phyloP scores from a whole-genome alignment of 2,113 vertebrate species.

The Rhinichthys klamathensis region DNA sequence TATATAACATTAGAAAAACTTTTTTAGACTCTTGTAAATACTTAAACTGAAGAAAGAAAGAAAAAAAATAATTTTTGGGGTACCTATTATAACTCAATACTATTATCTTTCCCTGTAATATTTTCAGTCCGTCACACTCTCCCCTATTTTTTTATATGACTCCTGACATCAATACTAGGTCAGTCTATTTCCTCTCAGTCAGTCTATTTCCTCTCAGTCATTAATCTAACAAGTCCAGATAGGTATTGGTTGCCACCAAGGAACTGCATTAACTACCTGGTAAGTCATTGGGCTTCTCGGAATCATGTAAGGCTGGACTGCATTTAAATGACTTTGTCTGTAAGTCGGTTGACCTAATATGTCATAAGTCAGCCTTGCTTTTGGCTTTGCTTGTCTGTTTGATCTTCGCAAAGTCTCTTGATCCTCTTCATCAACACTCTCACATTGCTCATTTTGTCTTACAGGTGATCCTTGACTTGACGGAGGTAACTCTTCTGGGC shows the following conservation, averaged over 20 bases:
- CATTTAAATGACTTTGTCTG: not conserved
- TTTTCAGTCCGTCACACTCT: not conserved
- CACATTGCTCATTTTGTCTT: not conserved
- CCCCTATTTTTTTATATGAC: not conserved
- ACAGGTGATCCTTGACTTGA: not conserved
- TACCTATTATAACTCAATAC: too few relatives aligned
- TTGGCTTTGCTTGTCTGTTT: not conserved
- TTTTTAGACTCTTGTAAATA: too few relatives aligned
- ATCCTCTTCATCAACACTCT: not conserved
- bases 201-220: not conserved
- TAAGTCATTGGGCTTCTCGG: not conserved
- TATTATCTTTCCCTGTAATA: too few relatives aligned
- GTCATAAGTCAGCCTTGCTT: not conserved
- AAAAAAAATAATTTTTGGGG: too few relatives aligned
- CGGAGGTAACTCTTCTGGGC: not conserved
- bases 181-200: not conserved
- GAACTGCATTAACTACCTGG: conserved; percentile 4
- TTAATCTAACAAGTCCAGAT: not conserved
- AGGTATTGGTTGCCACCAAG: not conserved
- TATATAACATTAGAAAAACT: too few relatives aligned
- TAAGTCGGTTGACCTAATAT: not conserved
- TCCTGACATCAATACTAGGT: not conserved
- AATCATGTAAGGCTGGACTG: not conserved
- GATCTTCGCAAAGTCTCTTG: not conserved
- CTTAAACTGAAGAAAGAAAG: too few relatives aligned